Percentiles rank a stretch among this genome's conserved stretches.
Evolutionary conservation across 64 coral and sea anemone species (phyloP).

Genomic region (Montipora capricornis): DNA sequence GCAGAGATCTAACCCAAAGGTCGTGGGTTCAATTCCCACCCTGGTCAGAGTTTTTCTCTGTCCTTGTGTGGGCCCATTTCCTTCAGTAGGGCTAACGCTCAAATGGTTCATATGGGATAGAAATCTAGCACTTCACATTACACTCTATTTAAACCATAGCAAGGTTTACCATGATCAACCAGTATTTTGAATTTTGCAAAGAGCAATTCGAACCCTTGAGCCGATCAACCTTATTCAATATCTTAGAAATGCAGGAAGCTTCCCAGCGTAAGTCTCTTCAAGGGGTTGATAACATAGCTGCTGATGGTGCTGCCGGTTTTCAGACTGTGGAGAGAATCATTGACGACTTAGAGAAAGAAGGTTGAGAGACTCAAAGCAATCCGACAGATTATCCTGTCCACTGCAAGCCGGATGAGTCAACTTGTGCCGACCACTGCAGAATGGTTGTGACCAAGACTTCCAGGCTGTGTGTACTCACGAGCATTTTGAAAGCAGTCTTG

Average conservation of each 20-base stretch:
- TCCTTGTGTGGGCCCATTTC: too few relatives aligned
- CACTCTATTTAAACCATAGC: not conserved
- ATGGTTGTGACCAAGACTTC: not conserved
- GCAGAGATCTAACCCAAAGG: too few relatives aligned
- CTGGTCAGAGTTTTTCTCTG: too few relatives aligned
- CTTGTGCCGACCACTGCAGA: constrained; percentile 45
- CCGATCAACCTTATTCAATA: not conserved
- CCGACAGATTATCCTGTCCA: constrained; percentile 31
- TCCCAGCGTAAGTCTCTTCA: constrained; percentile 16
- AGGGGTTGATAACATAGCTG: constrained; percentile 45
- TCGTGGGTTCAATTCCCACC: too few relatives aligned
- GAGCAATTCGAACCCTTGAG: not conserved
- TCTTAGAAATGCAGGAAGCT: not conserved
- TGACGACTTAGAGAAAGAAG: constrained; percentile 43
- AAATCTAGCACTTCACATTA: too few relatives aligned
- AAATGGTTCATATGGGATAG: too few relatives aligned
- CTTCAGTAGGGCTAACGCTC: too few relatives aligned
- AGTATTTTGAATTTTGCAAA: not conserved
- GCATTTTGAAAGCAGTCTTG: constrained; percentile 13
- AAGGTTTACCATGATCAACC: not conserved
- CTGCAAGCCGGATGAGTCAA: constrained; percentile 13
- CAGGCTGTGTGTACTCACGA: constrained; percentile 27
- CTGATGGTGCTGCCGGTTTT: constrained; percentile 53
- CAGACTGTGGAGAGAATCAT: constrained; percentile 37
- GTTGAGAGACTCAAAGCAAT: constrained; percentile 41